These are phyloP conservation scores for Lepidochrysops patricia DNA, from an alignment of 2,888 invertebrate genomes.

Conservation along the genomic window DNA sequence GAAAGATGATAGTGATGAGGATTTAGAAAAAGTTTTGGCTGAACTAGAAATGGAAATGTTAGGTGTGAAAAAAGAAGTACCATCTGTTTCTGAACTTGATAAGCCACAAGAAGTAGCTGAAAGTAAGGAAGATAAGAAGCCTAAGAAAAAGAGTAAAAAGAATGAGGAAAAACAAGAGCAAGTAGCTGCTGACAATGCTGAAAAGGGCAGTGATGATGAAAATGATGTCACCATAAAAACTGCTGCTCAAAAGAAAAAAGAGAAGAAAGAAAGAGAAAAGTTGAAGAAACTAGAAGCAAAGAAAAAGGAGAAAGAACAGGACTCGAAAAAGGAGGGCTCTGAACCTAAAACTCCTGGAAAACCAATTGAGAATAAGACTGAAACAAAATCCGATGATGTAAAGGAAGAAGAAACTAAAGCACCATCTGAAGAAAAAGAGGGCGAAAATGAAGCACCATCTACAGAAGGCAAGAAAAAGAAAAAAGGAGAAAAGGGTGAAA, in stretches of 20 bases:
- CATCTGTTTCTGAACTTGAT: conserved; percentile 51
- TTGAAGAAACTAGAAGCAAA: conserved; percentile 83
- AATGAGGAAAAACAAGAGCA: conserved; percentile 41
- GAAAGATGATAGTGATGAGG: conserved; percentile 85
- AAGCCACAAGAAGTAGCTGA: conserved; percentile 46
- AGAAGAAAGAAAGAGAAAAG: conserved; percentile 88
- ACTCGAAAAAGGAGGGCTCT: conserved; percentile 41
- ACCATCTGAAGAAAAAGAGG: conserved; percentile 49
- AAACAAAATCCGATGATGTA: conserved; percentile 37
- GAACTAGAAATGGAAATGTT: conserved; percentile 88
- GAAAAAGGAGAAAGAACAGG: conserved; percentile 64
- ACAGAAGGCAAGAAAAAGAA: conserved; percentile 66
- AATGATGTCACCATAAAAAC: conserved; percentile 81
- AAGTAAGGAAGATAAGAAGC: conserved; percentile 43
- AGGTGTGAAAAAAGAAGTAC: conserved; percentile 72
- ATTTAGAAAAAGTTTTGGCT: conserved; percentile 87
- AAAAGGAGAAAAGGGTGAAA: conserved; percentile 64
- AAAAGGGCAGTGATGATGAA: conserved; percentile 68
- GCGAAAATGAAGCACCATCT: conserved; percentile 44
- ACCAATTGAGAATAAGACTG: conserved; percentile 33
- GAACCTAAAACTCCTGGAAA: conserved; percentile 36
- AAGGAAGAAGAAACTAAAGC: conserved; percentile 54
- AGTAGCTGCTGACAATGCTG: conserved; percentile 41
- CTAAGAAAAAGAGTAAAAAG: conserved; percentile 56
- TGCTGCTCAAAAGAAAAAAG: conserved; percentile 91